Evolutionary conservation across 2,113 vertebrate species (phyloP).

Genomic region (Neofelis nebulosa): DNA sequence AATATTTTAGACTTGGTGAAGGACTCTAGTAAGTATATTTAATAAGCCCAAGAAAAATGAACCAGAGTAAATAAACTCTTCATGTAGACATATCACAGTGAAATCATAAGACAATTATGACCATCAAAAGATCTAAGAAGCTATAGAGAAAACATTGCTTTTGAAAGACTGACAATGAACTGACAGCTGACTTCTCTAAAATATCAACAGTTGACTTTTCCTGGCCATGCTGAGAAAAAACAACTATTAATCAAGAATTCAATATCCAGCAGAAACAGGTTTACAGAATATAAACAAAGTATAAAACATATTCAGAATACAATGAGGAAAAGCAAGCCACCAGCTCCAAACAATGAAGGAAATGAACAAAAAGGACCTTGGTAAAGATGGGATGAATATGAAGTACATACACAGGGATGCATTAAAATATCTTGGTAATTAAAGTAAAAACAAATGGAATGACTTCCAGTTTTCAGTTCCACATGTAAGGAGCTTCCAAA

Average conservation of each 20-base stretch:
- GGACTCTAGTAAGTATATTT: not conserved
- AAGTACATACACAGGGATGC: not conserved
- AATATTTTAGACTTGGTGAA: not conserved
- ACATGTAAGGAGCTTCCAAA: not conserved
- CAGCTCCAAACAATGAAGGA: not conserved
- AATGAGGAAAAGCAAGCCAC: not conserved
- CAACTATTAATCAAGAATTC: not conserved
- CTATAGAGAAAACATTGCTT: not conserved
- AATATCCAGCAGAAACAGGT: not conserved
- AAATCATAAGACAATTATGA: not conserved
- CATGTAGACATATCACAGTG: not conserved
- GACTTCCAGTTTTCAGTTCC: not conserved
- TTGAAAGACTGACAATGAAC: not conserved
- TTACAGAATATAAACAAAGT: not conserved
- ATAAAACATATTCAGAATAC: not conserved
- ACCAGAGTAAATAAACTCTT: not conserved
- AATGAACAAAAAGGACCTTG: not conserved
- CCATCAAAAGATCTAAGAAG: not conserved
- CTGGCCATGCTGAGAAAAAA: not conserved
- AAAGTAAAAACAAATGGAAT: not conserved
- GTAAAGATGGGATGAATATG: not conserved
- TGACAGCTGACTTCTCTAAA: not conserved
- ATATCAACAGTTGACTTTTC: not conserved
- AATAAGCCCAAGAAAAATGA: not conserved
- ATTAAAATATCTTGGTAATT: not conserved